These are phyloP conservation scores for Zaprionus capensis DNA, from an alignment of 1,140 invertebrate species.

Conservation along the genomic window DNA sequence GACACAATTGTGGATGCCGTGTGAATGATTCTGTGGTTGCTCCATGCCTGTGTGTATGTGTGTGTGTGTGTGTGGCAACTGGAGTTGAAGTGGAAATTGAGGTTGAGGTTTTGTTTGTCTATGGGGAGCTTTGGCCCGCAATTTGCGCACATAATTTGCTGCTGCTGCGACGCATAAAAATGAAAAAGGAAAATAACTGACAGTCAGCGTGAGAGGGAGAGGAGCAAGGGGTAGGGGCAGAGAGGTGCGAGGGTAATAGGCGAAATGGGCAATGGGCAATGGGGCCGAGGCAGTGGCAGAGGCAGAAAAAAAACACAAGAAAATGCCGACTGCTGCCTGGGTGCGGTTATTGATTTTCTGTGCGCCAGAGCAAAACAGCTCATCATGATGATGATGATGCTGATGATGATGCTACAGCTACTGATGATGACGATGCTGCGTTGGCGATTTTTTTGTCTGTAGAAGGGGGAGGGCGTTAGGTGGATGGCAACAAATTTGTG, in stretches of 20 bases:
- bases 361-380: conserved; percentile 43
- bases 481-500: conserved; percentile 35
- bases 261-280: conserved; percentile 41
- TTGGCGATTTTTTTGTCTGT: conserved; percentile 60
- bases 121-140: conserved; percentile 12
- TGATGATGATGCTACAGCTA: not conserved
- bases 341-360: conserved; percentile 78
- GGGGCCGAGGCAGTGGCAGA: conserved; percentile 29
- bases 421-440: conserved; percentile 52
- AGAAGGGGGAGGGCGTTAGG: not conserved
- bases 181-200: conserved; percentile 4
- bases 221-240: not conserved
- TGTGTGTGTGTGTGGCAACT: conserved; percentile 3
- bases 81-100: not conserved
- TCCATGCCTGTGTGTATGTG: not conserved
- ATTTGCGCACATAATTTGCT: conserved; percentile 46
- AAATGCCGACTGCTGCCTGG: conserved; percentile 49
- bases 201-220: conserved; percentile 18
- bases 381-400: conserved; percentile 12
- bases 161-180: conserved; percentile 37
- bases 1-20: not conserved
- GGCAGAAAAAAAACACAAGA: conserved; percentile 25
- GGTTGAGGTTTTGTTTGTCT: conserved; percentile 32
- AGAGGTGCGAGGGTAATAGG: conserved; percentile 14
- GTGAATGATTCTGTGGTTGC: not conserved